Evolutionary conservation across 2,888 invertebrate genomes (phyloP).

Genomic region (Tipula unca): DNA sequence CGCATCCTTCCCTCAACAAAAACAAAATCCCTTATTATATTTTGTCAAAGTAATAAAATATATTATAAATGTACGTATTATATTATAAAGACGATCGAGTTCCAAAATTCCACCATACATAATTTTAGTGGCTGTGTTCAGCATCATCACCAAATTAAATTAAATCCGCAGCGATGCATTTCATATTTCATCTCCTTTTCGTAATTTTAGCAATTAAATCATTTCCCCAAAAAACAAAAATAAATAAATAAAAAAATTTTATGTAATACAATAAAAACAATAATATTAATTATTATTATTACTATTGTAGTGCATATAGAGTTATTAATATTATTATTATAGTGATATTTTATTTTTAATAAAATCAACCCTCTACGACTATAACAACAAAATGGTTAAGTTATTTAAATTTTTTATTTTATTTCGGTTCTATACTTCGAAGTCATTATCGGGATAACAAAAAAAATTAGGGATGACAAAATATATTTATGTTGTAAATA

Average conservation of each 20-base stretch:
- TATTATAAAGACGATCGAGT: neutral
- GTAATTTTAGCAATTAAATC: neutral
- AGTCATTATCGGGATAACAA: neutral
- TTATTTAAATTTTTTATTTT: neutral
- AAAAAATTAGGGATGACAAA: neutral
- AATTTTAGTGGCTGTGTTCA: neutral
- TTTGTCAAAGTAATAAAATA: neutral
- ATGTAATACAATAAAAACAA: neutral
- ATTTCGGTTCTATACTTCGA: neutral
- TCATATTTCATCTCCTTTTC: neutral
- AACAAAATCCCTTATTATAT: neutral
- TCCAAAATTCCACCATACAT: neutral
- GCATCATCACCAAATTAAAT: neutral
- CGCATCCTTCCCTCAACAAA: neutral
- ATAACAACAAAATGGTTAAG: neutral
- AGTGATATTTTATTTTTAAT: neutral
- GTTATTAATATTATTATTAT: neutral
- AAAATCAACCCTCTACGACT: neutral
- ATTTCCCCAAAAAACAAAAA: neutral
- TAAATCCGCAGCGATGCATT: neutral
- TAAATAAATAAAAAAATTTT: neutral
- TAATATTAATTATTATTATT: neutral
- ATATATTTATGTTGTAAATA: neutral
- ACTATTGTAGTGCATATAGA: neutral
- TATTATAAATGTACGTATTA: neutral